Evolutionary conservation across 2,113 vertebrate species (phyloP).

Genomic region (Oplegnathus fasciatus): DNA sequence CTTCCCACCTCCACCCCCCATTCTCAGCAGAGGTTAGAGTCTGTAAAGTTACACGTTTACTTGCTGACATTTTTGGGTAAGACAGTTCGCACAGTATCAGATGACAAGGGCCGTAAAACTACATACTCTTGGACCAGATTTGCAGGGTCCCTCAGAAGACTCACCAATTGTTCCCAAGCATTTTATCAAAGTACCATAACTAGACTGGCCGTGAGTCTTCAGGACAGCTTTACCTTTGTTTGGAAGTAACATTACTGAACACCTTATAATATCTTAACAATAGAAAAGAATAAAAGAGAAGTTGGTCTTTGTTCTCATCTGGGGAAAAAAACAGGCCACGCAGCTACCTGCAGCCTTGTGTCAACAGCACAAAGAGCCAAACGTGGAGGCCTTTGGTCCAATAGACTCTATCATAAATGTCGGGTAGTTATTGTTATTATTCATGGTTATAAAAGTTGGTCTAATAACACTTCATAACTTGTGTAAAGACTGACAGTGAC

Average conservation of each 20-base stretch:
- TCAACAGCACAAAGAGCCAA: background rate
- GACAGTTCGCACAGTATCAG: constrained; percentile 19
- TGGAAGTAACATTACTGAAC: background rate
- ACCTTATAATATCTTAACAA: background rate
- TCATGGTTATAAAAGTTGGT: background rate
- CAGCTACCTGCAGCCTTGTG: background rate
- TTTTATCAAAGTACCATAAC: background rate
- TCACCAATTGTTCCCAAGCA: background rate
- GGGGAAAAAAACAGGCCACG: background rate
- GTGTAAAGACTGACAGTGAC: background rate
- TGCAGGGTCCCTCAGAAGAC: background rate
- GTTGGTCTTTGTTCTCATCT: background rate
- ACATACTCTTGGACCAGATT: background rate
- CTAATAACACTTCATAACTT: background rate
- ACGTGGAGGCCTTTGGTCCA: too few species aligned
- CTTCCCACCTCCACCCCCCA: background rate
- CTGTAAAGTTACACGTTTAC: background rate
- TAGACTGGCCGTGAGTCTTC: background rate
- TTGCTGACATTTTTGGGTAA: constrained; percentile 1
- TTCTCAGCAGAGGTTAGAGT: constrained; percentile 31
- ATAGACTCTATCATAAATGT: background rate
- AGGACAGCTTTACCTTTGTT: constrained; percentile 1
- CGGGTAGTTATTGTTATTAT: too few species aligned
- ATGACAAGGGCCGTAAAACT: constrained; percentile 5
- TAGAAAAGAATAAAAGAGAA: background rate